Evolutionary conservation across 1,140 invertebrate genomes (phyloP).

Genomic region (Listronotus oregonensis): DNA sequence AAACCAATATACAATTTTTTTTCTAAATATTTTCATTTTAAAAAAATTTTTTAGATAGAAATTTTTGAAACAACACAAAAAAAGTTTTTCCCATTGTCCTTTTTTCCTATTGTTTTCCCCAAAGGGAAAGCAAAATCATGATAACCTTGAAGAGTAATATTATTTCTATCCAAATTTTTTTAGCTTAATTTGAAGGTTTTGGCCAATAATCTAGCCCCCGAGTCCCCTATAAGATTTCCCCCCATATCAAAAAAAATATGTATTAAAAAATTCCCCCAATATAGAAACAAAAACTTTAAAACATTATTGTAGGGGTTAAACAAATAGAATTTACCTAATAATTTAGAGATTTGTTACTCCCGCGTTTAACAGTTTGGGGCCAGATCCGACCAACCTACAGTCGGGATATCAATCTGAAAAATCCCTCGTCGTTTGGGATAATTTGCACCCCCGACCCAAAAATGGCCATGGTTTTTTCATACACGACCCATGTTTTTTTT

Average conservation of each 20-base stretch:
- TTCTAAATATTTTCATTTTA: too few relatives aligned
- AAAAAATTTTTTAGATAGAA: too few relatives aligned
- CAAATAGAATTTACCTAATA: constrained; percentile 57
- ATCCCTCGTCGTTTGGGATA: constrained; percentile 81
- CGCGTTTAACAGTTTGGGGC: constrained; percentile 87
- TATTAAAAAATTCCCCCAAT: background rate
- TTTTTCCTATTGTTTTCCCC: constrained; percentile 76
- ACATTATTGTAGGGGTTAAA: too few relatives aligned
- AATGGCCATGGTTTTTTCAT: constrained; percentile 78
- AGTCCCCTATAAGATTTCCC: constrained; percentile 91
- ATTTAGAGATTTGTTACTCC: constrained; percentile 80
- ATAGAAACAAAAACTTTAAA: too few relatives aligned
- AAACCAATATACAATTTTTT: too few relatives aligned
- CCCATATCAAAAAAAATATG: constrained; percentile 72
- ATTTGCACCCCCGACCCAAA: constrained; percentile 84
- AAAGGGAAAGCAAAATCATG: constrained; percentile 83
- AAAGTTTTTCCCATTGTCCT: too few relatives aligned
- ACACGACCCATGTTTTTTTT: constrained; percentile 78
- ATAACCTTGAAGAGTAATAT: constrained; percentile 85
- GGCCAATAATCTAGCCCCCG: constrained; percentile 86
- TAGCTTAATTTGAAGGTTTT: constrained; percentile 92
- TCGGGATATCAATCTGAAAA: constrained; percentile 80
- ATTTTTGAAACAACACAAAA: too few relatives aligned
- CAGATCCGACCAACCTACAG: constrained; percentile 78
- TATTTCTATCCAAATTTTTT: constrained; percentile 87